Evolutionary conservation across 2,113 vertebrate genomes (phyloP).

Genomic region (Actinemys pallida): DNA sequence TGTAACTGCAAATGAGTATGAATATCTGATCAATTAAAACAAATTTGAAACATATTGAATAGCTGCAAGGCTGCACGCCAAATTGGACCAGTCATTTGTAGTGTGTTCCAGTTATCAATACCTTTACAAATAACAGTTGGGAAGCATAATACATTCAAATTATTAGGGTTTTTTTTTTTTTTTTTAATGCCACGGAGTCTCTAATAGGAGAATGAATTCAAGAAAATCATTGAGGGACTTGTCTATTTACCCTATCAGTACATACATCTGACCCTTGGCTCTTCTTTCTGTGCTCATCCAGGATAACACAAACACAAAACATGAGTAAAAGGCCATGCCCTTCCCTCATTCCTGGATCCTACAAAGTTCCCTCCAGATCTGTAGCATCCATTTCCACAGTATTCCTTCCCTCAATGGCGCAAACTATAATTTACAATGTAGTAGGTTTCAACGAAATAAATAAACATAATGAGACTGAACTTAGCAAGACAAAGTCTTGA

Average conservation of each 20-base stretch:
- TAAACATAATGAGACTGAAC: background rate
- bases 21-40: slow-evolving; percentile 74
- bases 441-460: background rate
- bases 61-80: slow-evolving; percentile 43
- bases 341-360: slow-evolving; percentile 15
- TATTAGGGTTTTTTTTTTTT: slow-evolving; percentile 22
- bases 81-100: slow-evolving; percentile 69
- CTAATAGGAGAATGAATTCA: background rate
- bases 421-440: slow-evolving; percentile 48
- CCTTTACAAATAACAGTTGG: slow-evolving; percentile 70
- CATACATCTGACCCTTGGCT: slow-evolving; percentile 55
- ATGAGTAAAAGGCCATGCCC: slow-evolving; percentile 32
- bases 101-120: slow-evolving; percentile 59
- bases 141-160: slow-evolving; percentile 71
- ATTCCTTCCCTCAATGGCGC: slow-evolving; percentile 17
- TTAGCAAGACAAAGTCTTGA: background rate
- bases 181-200: slow-evolving; percentile 46
- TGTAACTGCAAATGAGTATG: slow-evolving; percentile 60
- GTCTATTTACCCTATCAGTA: slow-evolving; percentile 60
- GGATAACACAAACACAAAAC: slow-evolving; percentile 19
- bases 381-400: background rate
- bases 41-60: slow-evolving; percentile 47
- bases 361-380: background rate
- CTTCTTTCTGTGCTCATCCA: background rate
- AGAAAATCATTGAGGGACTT: slow-evolving; percentile 29